Percentiles rank a stretch among this genome's conserved stretches.
These are phyloP conservation scores for Thamnaconus septentrionalis DNA, from an alignment of 2,113 vertebrate genomes.

Conservation along the genomic window DNA sequence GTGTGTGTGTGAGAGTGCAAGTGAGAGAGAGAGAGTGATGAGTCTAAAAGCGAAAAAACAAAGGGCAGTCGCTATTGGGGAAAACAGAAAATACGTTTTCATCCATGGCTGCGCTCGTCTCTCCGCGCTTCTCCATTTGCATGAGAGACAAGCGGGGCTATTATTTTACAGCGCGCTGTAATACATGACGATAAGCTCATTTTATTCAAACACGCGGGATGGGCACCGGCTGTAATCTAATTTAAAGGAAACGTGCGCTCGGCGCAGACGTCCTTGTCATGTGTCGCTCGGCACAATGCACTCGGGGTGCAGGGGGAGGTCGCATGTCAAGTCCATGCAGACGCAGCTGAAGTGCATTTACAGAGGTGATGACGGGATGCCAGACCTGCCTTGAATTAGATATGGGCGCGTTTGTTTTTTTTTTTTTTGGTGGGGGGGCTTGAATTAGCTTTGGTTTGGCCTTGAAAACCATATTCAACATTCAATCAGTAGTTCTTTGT, in stretches of 20 bases:
- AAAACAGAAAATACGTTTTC: conserved; percentile 35
- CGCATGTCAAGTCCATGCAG: conserved; percentile 17
- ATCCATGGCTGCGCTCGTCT: conserved; percentile 25
- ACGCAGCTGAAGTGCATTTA: conserved; percentile 7
- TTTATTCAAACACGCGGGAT: conserved; percentile 3
- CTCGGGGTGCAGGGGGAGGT: conserved; percentile 12
- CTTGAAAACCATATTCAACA: too few species aligned
- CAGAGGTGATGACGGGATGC: conserved; percentile 7
- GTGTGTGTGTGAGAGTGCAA: neutral
- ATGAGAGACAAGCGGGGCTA: neutral
- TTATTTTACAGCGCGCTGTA: neutral
- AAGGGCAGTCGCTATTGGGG: neutral
- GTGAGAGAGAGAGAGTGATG: neutral
- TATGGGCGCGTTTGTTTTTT: conserved; percentile 8
- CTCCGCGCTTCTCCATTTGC: neutral
- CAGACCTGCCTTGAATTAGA: conserved; percentile 28
- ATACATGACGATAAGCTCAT: conserved; percentile 15
- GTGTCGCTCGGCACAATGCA: conserved; percentile 12
- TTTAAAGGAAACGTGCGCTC: too few species aligned
- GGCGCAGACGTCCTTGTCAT: conserved; percentile 5
- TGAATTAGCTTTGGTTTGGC: too few species aligned
- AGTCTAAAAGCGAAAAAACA: conserved; percentile 1
- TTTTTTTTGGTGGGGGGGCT: too few species aligned
- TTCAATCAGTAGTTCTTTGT: too few species aligned
- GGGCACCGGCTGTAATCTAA: too few species aligned